phyloP scores from a whole-genome alignment of 92 coral and sea anemone genomes.

The Anthopleura xanthogrammica region DNA sequence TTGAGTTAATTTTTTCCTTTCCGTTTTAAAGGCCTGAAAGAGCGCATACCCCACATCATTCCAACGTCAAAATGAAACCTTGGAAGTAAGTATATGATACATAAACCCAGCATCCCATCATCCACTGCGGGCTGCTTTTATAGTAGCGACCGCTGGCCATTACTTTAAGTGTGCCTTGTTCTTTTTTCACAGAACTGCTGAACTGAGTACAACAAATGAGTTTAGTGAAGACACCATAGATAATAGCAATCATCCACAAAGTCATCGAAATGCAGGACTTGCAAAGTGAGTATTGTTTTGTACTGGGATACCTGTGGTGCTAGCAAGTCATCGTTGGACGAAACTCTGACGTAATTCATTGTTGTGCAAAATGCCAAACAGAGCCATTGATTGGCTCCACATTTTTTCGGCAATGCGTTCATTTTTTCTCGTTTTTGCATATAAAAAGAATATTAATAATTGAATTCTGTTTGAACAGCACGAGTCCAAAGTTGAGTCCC shows the following conservation, averaged over 20 bases:
- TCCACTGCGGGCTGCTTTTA: background rate
- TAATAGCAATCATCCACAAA: slow-evolving; percentile 19
- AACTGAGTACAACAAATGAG: slow-evolving; percentile 34
- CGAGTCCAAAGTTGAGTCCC: slow-evolving; percentile 8
- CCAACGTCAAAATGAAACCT: slow-evolving; percentile 48
- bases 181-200: slow-evolving; percentile 9
- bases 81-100: slow-evolving; percentile 32
- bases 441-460: too few relatives aligned
- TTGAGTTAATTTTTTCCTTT: background rate
- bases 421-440: too few relatives aligned
- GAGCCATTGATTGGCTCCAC: too few relatives aligned
- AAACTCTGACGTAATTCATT: too few relatives aligned
- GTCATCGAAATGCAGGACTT: slow-evolving; percentile 29
- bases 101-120: background rate
- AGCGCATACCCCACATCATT: slow-evolving; percentile 32
- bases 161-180: background rate
- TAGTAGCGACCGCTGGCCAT: background rate
- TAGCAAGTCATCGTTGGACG: background rate
- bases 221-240: slow-evolving; percentile 28
- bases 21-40: slow-evolving; percentile 25
- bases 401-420: too few relatives aligned
- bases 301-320: background rate
- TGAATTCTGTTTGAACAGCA: background rate
- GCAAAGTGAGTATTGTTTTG: slow-evolving; percentile 9
- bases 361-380: too few relatives aligned